phyloP scores from a whole-genome alignment of 2,797 vertebrate species.

The Furcifer pardalis region DNA sequence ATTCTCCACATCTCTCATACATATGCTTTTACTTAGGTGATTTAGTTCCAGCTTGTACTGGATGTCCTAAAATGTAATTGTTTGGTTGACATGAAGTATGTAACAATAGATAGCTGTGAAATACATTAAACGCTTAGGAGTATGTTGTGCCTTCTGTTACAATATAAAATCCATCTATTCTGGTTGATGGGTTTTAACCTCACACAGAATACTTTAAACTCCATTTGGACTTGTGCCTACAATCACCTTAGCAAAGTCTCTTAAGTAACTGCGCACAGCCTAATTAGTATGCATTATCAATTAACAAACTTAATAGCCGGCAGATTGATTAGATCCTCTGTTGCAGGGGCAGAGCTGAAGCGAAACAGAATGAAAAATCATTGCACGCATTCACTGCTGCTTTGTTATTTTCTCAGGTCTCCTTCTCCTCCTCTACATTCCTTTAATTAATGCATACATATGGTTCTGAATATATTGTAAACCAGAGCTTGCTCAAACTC shows the following conservation, averaged over 20 bases:
- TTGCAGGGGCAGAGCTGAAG: slow-evolving; percentile 95
- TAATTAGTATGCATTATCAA: slow-evolving; percentile 99
- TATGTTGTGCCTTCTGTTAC: slow-evolving; percentile 85
- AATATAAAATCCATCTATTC: slow-evolving; percentile 89
- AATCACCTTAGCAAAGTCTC: slow-evolving; percentile 99
- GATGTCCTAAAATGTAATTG: slow-evolving; percentile 74
- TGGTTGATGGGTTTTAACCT: slow-evolving; percentile 98
- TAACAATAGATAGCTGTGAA: slow-evolving; percentile 81
- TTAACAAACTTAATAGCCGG: slow-evolving; percentile 99
- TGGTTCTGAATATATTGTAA: slow-evolving; percentile 91
- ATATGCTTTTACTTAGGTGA: slow-evolving; percentile 47
- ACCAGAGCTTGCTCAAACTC: slow-evolving; percentile 81
- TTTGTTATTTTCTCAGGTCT: slow-evolving; percentile 82
- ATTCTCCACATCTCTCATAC: slow-evolving; percentile 36
- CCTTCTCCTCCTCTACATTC: slow-evolving; percentile 83
- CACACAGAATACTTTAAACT: slow-evolving; percentile 98
- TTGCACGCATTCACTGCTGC: slow-evolving; percentile 84
- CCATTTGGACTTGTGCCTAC: slow-evolving; percentile 98
- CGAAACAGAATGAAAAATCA: slow-evolving; percentile 97
- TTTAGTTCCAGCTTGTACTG: slow-evolving; percentile 65
- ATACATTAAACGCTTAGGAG: slow-evolving; percentile 84
- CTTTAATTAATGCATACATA: slow-evolving; percentile 96
- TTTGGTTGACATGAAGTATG: slow-evolving; percentile 73
- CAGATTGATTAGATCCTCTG: slow-evolving; percentile 99
- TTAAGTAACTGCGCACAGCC: slow-evolving; percentile 95